Conservation (phyloP, 2,888 invertebrate species). For the Netelia fuscicornis region DNA sequence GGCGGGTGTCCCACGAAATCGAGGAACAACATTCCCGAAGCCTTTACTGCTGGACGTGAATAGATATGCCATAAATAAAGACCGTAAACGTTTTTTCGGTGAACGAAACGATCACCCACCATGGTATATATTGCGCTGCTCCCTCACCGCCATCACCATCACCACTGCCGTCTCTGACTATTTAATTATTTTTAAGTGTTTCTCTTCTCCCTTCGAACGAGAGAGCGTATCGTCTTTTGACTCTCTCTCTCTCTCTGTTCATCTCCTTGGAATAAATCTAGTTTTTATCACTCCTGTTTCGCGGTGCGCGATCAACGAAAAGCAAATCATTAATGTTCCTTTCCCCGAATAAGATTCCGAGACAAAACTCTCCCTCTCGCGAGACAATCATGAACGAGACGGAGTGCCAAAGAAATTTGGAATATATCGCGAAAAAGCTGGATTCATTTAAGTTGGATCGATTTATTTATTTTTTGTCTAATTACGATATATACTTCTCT, state of each 20-base stretch:
- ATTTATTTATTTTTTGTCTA: no score
- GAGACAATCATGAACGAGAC: neutral
- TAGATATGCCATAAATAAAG: constrained; percentile 69
- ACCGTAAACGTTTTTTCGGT: constrained; percentile 69
- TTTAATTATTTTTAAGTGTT: constrained; percentile 65
- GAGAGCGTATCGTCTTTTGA: constrained; percentile 28
- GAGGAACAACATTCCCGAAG: constrained; percentile 67
- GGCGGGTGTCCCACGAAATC: constrained; percentile 68
- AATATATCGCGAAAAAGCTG: neutral
- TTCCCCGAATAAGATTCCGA: neutral
- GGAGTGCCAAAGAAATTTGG: neutral
- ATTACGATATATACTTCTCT: no score
- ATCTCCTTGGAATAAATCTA: constrained; percentile 51
- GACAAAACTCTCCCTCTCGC: neutral
- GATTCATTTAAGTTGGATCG: neutral
- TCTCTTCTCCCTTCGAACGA: constrained; percentile 17
- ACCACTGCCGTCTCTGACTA: constrained; percentile 31
- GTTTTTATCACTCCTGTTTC: constrained; percentile 51
- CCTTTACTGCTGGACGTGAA: constrained; percentile 67
- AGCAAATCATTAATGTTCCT: neutral
- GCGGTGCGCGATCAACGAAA: constrained; percentile 5
- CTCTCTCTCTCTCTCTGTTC: constrained; percentile 5
- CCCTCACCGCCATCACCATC: neutral
- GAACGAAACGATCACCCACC: constrained; percentile 69
- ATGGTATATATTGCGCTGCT: constrained; percentile 53